Percentiles rank a stretch among this genome's conserved stretches.
phyloP scores from a whole-genome alignment of 1,140 invertebrate genomes.

The Homalodisca vitripennis region DNA sequence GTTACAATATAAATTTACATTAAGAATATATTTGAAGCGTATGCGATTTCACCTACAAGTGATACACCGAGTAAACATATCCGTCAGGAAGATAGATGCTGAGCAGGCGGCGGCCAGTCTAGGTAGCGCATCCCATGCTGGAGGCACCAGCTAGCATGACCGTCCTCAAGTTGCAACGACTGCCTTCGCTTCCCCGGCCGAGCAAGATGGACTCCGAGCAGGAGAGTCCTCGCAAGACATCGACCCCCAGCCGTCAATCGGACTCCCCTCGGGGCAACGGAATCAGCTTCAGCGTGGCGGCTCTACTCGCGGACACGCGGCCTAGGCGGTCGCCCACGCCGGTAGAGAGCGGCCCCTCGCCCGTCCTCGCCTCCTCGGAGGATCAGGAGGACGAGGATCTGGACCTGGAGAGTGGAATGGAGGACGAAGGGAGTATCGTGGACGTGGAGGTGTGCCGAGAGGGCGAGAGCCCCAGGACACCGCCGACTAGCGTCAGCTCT shows the following conservation, averaged over 20 bases:
- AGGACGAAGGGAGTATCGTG: constrained; percentile 39
- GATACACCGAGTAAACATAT: no score
- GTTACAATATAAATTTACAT: no score
- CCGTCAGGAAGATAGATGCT: no score
- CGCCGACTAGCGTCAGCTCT: constrained; percentile 26
- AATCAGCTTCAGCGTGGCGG: constrained; percentile 54
- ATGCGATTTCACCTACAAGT: no score
- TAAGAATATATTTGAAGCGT: no score
- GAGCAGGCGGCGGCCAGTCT: neutral
- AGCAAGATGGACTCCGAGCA: constrained; percentile 40
- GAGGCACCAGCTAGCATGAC: constrained; percentile 37
- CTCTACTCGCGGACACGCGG: constrained; percentile 50
- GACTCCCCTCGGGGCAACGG: constrained; percentile 40
- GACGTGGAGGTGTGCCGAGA: constrained; percentile 35
- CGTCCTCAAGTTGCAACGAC: constrained; percentile 33
- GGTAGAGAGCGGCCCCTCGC: constrained; percentile 27
- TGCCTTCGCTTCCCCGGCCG: constrained; percentile 7
- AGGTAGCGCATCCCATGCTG: constrained; percentile 33
- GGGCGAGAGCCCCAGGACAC: constrained; percentile 23
- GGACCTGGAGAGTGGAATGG: constrained; percentile 28
- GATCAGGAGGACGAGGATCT: constrained; percentile 36
- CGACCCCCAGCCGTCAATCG: constrained; percentile 16
- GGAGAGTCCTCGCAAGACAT: constrained; percentile 42
- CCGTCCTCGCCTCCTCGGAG: constrained; percentile 34
- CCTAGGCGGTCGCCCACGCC: constrained; percentile 36